Percentiles rank a stretch among this genome's conserved stretches.
phyloP scores from a whole-genome alignment of 2,797 vertebrate genomes.

The Mus minutoides region DNA sequence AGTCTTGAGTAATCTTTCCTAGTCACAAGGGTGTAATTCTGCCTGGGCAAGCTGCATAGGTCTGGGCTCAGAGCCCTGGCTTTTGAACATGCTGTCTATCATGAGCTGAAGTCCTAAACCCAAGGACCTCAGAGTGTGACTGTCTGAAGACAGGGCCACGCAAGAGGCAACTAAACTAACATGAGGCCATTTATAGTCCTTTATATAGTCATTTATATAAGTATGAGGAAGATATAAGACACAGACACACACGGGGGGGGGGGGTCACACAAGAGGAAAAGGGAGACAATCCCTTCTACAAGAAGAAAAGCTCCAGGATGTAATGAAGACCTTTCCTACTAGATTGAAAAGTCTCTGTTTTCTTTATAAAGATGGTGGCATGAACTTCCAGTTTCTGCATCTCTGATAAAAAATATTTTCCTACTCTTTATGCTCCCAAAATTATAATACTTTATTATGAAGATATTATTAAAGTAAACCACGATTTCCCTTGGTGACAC shows the following conservation, averaged over 20 bases:
- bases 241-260: not conserved
- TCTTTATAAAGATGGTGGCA: not conserved
- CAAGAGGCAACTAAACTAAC: slow-evolving; percentile 19
- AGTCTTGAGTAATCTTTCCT: not conserved
- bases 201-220: not conserved
- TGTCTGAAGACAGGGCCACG: not conserved
- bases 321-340: not conserved
- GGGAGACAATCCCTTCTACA: not conserved
- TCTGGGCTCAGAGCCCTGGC: slow-evolving; percentile 79
- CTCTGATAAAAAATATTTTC: not conserved
- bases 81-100: slow-evolving; percentile 79
- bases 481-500: slow-evolving; percentile 89
- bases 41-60: rapidly evolving
- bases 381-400: not conserved
- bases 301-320: not conserved
- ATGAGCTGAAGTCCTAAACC: not conserved
- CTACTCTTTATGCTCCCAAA: not conserved
- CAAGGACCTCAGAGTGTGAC: not conserved
- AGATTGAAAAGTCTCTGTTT: not conserved
- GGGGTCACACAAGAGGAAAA: not conserved
- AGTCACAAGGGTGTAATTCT: rapidly evolving
- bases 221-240: not conserved
- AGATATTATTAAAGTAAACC: not conserved
- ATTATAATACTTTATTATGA: not conserved
- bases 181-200: not conserved